phyloP scores from a whole-genome alignment of 1,140 invertebrate species.

The Ceratoteleas bidentatus region DNA sequence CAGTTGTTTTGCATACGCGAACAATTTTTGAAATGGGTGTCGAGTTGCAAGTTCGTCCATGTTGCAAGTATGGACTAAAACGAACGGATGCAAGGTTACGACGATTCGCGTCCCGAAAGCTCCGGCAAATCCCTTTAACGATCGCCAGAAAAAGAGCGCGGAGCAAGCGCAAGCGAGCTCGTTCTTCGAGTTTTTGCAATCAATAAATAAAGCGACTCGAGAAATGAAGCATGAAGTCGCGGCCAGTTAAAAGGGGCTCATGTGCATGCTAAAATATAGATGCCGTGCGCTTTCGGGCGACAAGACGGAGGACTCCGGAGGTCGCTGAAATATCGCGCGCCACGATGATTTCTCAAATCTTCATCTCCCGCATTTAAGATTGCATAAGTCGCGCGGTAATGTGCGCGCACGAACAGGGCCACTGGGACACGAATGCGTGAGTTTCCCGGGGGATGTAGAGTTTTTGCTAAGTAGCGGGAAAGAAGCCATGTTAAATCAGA shows the following conservation, averaged over 20 bases:
- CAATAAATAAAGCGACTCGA: conserved; percentile 13
- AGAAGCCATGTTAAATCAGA: too few relatives aligned
- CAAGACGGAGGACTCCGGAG: conserved; percentile 11
- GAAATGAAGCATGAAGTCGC: conserved; percentile 24
- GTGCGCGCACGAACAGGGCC: too few relatives aligned
- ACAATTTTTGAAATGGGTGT: too few relatives aligned
- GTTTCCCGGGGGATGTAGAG: too few relatives aligned
- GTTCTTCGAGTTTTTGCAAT: conserved; percentile 6
- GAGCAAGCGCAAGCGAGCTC: not conserved
- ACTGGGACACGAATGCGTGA: too few relatives aligned
- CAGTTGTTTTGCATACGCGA: too few relatives aligned
- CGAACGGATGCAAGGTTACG: too few relatives aligned
- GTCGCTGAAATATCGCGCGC: conserved; percentile 11
- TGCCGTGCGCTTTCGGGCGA: conserved; percentile 12
- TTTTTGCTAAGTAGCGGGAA: too few relatives aligned
- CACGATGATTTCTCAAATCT: conserved; percentile 17
- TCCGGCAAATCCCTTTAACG: too few relatives aligned
- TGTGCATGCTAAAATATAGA: conserved; percentile 23
- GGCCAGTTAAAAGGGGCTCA: conserved; percentile 3
- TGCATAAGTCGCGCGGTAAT: conserved; percentile 1
- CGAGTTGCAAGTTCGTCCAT: too few relatives aligned
- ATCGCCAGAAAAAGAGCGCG: not conserved
- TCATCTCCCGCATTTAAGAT: conserved; percentile 9
- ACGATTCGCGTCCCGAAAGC: too few relatives aligned
- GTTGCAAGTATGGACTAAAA: too few relatives aligned